Evolutionary conservation across 2,888 invertebrate species (phyloP).

Genomic region (Fragum sueziense): DNA sequence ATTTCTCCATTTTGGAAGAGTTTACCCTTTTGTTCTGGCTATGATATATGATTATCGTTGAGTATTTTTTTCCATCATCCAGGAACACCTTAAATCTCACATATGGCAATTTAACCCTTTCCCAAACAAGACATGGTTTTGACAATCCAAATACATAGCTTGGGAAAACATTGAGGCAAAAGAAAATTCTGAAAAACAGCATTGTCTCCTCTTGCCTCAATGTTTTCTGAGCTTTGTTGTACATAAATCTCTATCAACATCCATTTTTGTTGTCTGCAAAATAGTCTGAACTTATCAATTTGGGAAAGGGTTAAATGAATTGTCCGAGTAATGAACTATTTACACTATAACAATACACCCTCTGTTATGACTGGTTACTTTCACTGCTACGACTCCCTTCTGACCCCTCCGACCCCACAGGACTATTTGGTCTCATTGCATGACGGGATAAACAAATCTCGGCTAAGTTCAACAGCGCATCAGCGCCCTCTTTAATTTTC

Average conservation of each 20-base stretch:
- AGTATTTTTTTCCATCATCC: not conserved
- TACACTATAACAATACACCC: not conserved
- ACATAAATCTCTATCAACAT: too few species aligned
- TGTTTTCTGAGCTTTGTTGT: too few species aligned
- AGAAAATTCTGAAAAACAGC: too few species aligned
- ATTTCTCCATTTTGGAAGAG: too few species aligned
- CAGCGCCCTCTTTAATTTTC: slow-evolving; percentile 90
- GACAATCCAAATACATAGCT: not conserved
- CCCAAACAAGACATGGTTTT: too few species aligned
- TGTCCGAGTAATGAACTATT: slow-evolving; percentile 10
- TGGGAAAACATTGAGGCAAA: too few species aligned
- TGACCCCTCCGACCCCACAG: slow-evolving; percentile 16
- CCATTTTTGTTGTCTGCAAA: too few species aligned
- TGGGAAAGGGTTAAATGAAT: too few species aligned
- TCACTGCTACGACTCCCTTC: slow-evolving; percentile 18
- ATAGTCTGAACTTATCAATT: too few species aligned
- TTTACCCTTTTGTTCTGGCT: too few species aligned
- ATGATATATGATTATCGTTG: not conserved
- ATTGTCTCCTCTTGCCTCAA: not conserved
- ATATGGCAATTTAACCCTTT: not conserved
- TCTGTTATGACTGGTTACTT: slow-evolving; percentile 6
- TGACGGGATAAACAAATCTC: slow-evolving; percentile 83
- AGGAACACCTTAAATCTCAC: not conserved
- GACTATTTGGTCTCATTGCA: slow-evolving; percentile 38
- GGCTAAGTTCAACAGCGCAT: slow-evolving; percentile 90